Evolutionary conservation across 2,113 vertebrate genomes (phyloP).

Genomic region (Pedetes capensis): DNA sequence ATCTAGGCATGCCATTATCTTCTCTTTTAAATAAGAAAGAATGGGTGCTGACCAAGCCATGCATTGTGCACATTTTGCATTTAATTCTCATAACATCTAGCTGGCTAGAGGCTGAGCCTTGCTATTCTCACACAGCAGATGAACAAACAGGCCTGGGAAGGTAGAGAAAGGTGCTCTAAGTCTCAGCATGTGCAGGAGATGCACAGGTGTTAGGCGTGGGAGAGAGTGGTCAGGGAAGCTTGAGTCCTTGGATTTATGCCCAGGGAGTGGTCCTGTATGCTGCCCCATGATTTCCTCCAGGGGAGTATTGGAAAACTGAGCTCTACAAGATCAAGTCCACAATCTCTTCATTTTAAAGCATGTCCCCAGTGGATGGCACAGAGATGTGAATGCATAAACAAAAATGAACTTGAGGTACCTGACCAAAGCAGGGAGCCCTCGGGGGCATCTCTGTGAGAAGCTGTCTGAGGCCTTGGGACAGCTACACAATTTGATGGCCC

Average conservation of each 20-base stretch:
- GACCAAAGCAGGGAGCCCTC: background rate
- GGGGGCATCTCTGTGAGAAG: background rate
- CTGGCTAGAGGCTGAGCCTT: background rate
- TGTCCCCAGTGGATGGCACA: background rate
- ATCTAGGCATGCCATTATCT: background rate
- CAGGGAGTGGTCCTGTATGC: background rate
- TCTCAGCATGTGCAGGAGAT: too few species aligned
- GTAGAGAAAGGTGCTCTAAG: background rate
- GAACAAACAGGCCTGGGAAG: background rate
- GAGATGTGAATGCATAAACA: background rate
- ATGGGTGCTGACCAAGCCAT: rapidly evolving
- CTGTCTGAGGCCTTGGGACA: background rate
- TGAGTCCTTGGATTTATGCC: background rate
- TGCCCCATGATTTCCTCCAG: background rate
- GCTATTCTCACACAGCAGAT: background rate
- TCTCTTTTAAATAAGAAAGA: background rate
- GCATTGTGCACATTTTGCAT: background rate
- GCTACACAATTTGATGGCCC: background rate
- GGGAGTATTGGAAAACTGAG: background rate
- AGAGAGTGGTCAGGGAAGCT: background rate
- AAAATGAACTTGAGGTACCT: background rate
- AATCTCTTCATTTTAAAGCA: slow-evolving; percentile 1
- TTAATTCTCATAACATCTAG: background rate
- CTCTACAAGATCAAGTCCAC: background rate
- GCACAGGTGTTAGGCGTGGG: background rate